Evolutionary conservation across 2,888 invertebrate species (phyloP), one percentile per base, ranked within the genome.

Genomic region (Pteria penguin): DNA sequence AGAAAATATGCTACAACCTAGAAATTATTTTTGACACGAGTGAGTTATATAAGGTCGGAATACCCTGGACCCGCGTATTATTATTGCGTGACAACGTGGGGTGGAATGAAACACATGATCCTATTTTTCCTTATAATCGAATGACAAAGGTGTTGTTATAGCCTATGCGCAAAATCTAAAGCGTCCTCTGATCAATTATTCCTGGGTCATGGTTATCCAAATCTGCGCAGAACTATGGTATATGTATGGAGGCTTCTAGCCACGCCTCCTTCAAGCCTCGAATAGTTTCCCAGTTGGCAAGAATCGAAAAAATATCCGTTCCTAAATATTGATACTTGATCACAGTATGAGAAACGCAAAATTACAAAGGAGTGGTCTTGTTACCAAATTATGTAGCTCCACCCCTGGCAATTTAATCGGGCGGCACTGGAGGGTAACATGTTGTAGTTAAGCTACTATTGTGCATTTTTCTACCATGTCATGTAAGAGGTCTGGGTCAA

Each of bases 61-160:
- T n/a, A n/a, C n/a, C 45, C 45, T 45, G 18, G 45, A 14, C 18
- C 8, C 45, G 45, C 45, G 8, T 14, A 8, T 18, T 8, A 14
- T 45, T 36, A 32, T 70, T 70, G 36, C 70, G 60, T 70, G 70
- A 70, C 70, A 22, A 29, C 45, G 24, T 27, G 45, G 60, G 70
- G 36, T 70, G 45, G 60, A 60, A 58, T 33, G 36, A 31, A 57
- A 60, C 45, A 60, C 29, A 32, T 60, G 60, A 60, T 58, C 61
- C 27, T 4, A n/a, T 27, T 26, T n/a, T 45, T 27, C 45, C 29
- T 33, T 36, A 70, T 33, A 70, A 70, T 70, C 33, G 60, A 31
- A 67, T 27, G 2, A 70, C 70, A 70, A 60, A 70, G 36, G 70
- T 60, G 63, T 69, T 70, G 62, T 65, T 65, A 62, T 70, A 62